Percentiles rank a stretch among this genome's conserved stretches.
Evolutionary conservation across 2,888 invertebrate genomes (phyloP).

Genomic region (Drosophila pseudotakahashii): DNA sequence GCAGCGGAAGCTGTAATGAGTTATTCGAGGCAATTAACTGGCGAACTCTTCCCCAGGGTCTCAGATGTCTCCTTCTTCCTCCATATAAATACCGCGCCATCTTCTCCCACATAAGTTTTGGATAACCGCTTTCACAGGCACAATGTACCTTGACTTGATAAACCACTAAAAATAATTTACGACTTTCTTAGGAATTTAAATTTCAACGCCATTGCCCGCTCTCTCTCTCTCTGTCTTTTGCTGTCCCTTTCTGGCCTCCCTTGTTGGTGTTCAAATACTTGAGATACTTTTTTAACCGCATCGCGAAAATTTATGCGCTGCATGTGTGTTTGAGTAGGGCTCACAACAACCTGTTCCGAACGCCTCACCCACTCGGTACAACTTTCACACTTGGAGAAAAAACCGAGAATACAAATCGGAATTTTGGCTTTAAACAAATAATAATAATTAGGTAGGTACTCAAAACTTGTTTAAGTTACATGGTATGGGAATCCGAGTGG

Average conservation of each 20-base stretch:
- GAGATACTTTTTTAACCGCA: slow-evolving; percentile 53
- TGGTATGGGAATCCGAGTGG: too few relatives aligned
- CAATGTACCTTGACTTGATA: slow-evolving; percentile 65
- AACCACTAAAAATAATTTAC: slow-evolving; percentile 79
- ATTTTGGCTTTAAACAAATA: too few relatives aligned
- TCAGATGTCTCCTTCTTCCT: slow-evolving; percentile 4
- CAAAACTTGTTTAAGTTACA: too few relatives aligned
- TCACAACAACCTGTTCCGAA: slow-evolving; percentile 66
- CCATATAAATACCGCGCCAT: slow-evolving; percentile 14
- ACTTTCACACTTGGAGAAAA: slow-evolving; percentile 3
- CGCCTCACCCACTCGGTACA: slow-evolving; percentile 30
- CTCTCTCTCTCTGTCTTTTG: slow-evolving; percentile 3
- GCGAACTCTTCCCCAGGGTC: slow-evolving; percentile 13
- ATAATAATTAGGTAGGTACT: too few relatives aligned
- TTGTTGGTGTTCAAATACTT: slow-evolving; percentile 45
- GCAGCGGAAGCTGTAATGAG: slow-evolving; percentile 78
- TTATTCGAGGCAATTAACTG: slow-evolving; percentile 72
- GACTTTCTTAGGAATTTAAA: slow-evolving; percentile 76
- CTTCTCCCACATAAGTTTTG: slow-evolving; percentile 47
- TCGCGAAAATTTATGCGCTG: slow-evolving; percentile 64
- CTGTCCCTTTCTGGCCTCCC: slow-evolving; percentile 6
- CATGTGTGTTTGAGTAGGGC: slow-evolving; percentile 50
- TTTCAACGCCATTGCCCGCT: slow-evolving; percentile 66
- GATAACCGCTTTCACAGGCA: slow-evolving; percentile 53
- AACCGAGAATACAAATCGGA: not conserved